Base-by-base conservation (phyloP, 2,888 invertebrate species). In the Dynastes tityus region DNA sequence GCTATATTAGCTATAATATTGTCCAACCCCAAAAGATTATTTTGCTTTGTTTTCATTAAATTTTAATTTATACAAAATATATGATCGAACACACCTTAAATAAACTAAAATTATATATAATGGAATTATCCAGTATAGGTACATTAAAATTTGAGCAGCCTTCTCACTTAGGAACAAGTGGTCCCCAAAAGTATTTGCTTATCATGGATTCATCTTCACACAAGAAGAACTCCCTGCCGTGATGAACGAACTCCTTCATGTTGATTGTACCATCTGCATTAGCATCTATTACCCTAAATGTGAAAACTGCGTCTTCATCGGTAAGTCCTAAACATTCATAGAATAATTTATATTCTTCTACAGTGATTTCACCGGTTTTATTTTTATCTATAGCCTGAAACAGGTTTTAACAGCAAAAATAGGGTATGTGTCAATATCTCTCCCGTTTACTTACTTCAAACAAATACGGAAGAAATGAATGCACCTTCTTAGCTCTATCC, bases 121-220 rank as follows among this genome's bases (percentile, higher is more conserved):
- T 45, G 45, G 11, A 9, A 45, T 45, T 45, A 45, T 45, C 45
- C 45, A 45, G 8, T 45, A 45, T 45, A 45, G 1, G 45, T 32
- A 32, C 32, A 4, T 45, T 11, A 11, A 45, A 45, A 45, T 45
- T 45, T 9, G 11, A 45, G 1, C 55, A 22, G 55, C n/a, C 16
- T 5, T 51, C 55, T 81, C 88, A 91, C 85, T 92, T 91, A 8
- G 16, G 55, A 82, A 91, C 90, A 70, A 96, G 89, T 8, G 96
- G 96, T 45, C 96, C 96, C 95, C 96, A 96, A 86, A 96, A 96
- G 91, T 95, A 93, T 89, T 94, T 95, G 84, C 96, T 96, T 80
- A 95, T 93, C 82, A 91, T 91, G 2, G 89, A 91, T 83, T 94
- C 92, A 86, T 96, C 94, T 86, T 96, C 95, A 0, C 94, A 93